These are phyloP conservation scores for Tor tambroides DNA, from an alignment of 2,113 vertebrate species.

Conservation along the genomic window DNA sequence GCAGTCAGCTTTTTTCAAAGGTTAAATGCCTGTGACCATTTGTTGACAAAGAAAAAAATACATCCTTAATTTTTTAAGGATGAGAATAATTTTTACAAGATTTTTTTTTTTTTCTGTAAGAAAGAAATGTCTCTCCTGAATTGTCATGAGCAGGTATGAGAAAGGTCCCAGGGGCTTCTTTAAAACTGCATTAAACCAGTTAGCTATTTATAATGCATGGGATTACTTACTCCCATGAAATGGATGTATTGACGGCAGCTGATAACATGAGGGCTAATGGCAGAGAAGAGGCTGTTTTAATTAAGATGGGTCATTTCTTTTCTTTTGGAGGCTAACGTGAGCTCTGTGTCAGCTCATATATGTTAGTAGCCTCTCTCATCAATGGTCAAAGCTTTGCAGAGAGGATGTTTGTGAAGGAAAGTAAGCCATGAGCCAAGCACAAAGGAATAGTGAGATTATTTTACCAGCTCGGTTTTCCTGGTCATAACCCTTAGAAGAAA, in stretches of 20 bases:
- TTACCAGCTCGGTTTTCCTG: neutral
- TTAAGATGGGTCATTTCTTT: constrained; percentile 33
- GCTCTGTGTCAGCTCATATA: neutral
- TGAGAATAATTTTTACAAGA: too few species aligned
- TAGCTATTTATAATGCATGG: constrained; percentile 49
- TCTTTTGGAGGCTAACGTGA: constrained; percentile 23
- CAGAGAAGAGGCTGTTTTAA: constrained; percentile 32
- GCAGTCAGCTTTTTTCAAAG: neutral
- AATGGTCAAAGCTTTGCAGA: neutral
- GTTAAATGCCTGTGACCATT: neutral
- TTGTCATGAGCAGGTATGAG: constrained; percentile 18
- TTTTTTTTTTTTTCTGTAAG: neutral
- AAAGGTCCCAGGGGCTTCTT: constrained; percentile 23
- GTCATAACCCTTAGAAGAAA: neutral
- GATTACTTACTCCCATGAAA: constrained; percentile 36
- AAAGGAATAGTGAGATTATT: neutral
- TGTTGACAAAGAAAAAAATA: too few species aligned
- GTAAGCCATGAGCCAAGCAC: constrained; percentile 1
- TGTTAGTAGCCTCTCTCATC: neutral
- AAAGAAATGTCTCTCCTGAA: neutral
- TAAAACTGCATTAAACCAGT: constrained; percentile 37
- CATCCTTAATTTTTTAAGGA: too few species aligned
- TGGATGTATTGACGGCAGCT: constrained; percentile 47
- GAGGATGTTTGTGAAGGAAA: neutral
- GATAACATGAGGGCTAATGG: constrained; percentile 11